Conservation (phyloP, 2,113 vertebrate species). For the Gila orcuttii region DNA sequence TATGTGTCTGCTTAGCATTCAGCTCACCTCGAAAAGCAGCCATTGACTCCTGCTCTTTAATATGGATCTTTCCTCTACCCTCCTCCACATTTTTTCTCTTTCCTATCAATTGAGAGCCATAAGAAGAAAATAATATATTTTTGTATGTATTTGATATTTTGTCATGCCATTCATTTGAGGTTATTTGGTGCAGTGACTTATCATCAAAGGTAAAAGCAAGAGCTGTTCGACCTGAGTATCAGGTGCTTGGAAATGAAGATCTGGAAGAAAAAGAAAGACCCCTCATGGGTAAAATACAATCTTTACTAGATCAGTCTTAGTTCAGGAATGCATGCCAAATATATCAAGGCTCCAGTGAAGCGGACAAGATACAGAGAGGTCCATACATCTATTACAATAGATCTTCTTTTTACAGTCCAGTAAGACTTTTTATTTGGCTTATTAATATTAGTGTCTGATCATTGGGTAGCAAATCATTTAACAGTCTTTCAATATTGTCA, state of each 20-base stretch:
- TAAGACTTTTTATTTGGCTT: neutral
- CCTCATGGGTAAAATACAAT: neutral
- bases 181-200: neutral
- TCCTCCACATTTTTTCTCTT: neutral
- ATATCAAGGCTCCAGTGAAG: neutral
- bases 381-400: neutral
- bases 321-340: constrained; percentile 20
- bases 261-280: neutral
- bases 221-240: neutral
- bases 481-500: neutral
- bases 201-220: constrained; percentile 29
- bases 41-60: constrained; percentile 21
- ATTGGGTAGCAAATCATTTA: neutral
- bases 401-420: neutral
- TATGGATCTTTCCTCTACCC: constrained; percentile 31
- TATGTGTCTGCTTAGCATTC: constrained; percentile 54
- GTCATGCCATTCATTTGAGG: neutral
- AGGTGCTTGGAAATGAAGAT: neutral
- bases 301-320: constrained; percentile 4
- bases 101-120: neutral
- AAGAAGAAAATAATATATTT: neutral
- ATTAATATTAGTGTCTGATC: neutral
- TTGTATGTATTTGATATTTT: constrained; percentile 1
- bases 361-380: neutral
- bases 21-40: constrained; percentile 25